Evolutionary conservation across 1,140 invertebrate species (phyloP).

Genomic region (Anagrus nilaparvatae): DNA sequence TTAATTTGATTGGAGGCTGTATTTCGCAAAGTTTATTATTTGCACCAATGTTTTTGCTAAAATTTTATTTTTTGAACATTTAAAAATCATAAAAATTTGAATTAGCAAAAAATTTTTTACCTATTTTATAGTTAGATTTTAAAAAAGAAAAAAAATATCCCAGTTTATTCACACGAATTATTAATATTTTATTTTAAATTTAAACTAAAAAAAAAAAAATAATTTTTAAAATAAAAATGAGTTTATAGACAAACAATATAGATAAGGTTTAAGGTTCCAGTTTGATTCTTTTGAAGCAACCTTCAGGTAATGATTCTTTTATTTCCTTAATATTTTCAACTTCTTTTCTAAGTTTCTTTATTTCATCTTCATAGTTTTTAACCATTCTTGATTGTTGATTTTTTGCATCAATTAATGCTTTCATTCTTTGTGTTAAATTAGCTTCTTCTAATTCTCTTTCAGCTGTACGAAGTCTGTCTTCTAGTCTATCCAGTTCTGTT

Average conservation of each 20-base stretch:
- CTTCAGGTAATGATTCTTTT: slow-evolving; percentile 63
- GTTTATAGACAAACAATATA: no score
- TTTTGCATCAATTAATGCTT: slow-evolving; percentile 57
- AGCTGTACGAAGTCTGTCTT: slow-evolving; percentile 59
- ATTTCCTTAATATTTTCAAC: slow-evolving; percentile 83
- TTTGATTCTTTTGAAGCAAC: slow-evolving; percentile 79
- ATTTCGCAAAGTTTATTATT: slow-evolving; percentile 1
- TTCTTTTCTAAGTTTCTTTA: slow-evolving; percentile 61
- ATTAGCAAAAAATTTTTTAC: slow-evolving; percentile 5
- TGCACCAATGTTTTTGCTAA: not conserved
- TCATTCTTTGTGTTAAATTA: slow-evolving; percentile 66
- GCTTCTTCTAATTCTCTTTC: slow-evolving; percentile 62
- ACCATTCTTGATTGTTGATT: slow-evolving; percentile 68
- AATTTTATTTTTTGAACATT: not conserved
- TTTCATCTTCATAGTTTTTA: slow-evolving; percentile 70
- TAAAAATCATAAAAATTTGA: not conserved
- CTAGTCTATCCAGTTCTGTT: slow-evolving; percentile 56
- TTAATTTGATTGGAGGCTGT: no score
- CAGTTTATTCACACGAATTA: no score
- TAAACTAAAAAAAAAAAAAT: not conserved
- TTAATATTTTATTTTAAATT: not conserved
- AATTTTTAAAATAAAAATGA: not conserved
- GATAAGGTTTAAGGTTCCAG: slow-evolving; percentile 39
- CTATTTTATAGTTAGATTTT: slow-evolving; percentile 3
- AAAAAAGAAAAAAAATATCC: no score